phyloP scores from a whole-genome alignment of 2,888 invertebrate genomes.

The Hydropsyche betteni region DNA sequence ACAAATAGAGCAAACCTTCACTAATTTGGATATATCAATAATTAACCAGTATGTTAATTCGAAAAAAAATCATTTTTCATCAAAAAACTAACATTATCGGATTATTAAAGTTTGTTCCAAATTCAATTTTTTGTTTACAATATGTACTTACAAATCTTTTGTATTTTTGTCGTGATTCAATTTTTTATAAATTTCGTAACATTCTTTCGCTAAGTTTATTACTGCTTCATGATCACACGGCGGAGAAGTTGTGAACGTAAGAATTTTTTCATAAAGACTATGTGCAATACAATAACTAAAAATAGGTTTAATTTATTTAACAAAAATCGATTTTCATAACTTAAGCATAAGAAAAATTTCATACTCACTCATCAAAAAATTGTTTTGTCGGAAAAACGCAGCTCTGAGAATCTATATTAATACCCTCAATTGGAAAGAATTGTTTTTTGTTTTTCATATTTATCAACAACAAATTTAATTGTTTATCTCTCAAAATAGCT shows the following conservation, averaged over 20 bases:
- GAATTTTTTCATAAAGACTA: slow-evolving; percentile 57
- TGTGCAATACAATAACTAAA: slow-evolving; percentile 54
- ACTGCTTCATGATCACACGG: slow-evolving; percentile 41
- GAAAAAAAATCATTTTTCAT: no score
- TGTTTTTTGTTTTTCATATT: slow-evolving; percentile 58
- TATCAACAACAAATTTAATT: slow-evolving; percentile 59
- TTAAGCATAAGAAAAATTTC: neutral
- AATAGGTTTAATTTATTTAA: neutral
- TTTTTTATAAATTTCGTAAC: slow-evolving; percentile 56
- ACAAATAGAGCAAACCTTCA: neutral
- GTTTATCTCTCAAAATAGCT: slow-evolving; percentile 59
- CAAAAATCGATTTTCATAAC: neutral
- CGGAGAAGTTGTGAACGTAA: slow-evolving; percentile 53
- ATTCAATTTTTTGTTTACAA: no score
- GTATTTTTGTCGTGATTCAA: slow-evolving; percentile 53
- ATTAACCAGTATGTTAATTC: no score
- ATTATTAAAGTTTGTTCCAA: no score
- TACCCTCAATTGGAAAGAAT: slow-evolving; percentile 58
- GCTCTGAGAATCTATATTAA: slow-evolving; percentile 59
- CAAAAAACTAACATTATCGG: no score
- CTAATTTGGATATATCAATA: no score
- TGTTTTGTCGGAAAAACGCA: slow-evolving; percentile 58
- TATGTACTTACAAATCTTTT: neutral
- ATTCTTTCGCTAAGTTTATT: slow-evolving; percentile 50
- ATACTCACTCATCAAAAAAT: slow-evolving; percentile 60